Percentiles rank a stretch among this genome's conserved stretches.
phyloP scores from a whole-genome alignment of 2,113 vertebrate genomes.

The Actenoides hombroni region DNA sequence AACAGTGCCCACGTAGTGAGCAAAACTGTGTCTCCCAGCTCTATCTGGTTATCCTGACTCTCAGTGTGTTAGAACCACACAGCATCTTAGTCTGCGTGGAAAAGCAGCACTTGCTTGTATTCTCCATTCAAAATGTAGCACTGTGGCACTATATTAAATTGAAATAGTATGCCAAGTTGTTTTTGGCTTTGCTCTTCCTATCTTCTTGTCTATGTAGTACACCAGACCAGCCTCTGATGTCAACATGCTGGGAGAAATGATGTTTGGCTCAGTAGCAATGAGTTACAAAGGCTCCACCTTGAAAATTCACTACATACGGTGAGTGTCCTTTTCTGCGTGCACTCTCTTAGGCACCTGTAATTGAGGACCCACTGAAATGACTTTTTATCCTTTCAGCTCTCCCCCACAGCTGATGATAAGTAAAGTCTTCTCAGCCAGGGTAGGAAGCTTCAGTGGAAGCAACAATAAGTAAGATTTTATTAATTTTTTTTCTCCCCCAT shows the following conservation, averaged over 20 bases:
- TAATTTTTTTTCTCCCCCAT: background rate
- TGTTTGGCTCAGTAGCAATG: conserved; percentile 89
- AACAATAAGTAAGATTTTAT: conserved; percentile 80
- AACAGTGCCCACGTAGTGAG: background rate
- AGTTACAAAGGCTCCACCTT: conserved; percentile 87
- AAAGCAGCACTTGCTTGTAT: background rate
- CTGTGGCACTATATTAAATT: background rate
- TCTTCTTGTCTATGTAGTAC: conserved; percentile 68
- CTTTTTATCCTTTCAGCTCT: conserved; percentile 74
- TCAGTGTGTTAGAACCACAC: background rate
- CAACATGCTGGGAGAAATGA: conserved; percentile 89
- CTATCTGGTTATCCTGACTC: background rate
- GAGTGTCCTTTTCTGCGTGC: conserved; percentile 35
- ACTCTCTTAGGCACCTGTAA: background rate
- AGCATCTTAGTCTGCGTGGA: background rate
- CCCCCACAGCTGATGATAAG: conserved; percentile 90
- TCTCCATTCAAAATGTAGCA: background rate
- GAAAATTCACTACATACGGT: conserved; percentile 89
- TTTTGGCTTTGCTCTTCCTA: background rate
- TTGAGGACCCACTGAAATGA: conserved; percentile 17
- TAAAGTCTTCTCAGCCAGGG: conserved; percentile 87
- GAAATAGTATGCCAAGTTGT: background rate
- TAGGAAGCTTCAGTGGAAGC: conserved; percentile 84
- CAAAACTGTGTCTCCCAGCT: background rate
- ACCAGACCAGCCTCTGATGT: conserved; percentile 86